A percentile compares a stretch with the other conserved stretches of the same genome.
phyloP scores from a whole-genome alignment of 2,797 vertebrate genomes.

The Crocidura indochinensis region DNA sequence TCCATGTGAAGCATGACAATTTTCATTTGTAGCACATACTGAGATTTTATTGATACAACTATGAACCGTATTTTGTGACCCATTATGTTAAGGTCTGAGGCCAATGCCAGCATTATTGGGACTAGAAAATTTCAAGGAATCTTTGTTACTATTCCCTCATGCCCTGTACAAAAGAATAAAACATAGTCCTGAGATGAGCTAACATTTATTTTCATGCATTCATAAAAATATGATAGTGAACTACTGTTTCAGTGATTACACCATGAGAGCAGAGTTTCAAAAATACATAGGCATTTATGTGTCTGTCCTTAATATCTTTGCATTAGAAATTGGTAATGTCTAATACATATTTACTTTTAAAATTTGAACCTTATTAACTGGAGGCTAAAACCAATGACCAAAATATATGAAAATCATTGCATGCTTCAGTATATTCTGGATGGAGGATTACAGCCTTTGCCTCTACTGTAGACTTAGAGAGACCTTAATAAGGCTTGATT shows the following conservation, averaged over 20 bases:
- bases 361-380: conserved; percentile 35
- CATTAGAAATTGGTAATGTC: conserved; percentile 70
- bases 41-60: neutral
- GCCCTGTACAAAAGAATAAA: neutral
- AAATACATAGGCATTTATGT: conserved; percentile 59
- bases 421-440: neutral
- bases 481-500: too few relatives aligned
- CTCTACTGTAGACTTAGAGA: neutral
- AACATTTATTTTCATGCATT: conserved; percentile 26
- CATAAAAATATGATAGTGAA: conserved; percentile 32
- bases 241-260: conserved; percentile 48
- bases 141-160: neutral
- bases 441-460: neutral
- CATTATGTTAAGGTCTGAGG: too few relatives aligned
- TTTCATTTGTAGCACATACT: conserved; percentile 32
- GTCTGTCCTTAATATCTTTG: conserved; percentile 53
- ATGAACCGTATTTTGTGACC: neutral
- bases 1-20: neutral
- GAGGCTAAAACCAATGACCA: conserved; percentile 39
- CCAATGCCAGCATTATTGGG: too few relatives aligned
- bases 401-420: conserved; percentile 24
- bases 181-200: conserved; percentile 9
- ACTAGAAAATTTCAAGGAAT: neutral
- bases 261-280: conserved; percentile 57
- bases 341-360: conserved; percentile 76